These are phyloP conservation scores for Aldrovandia affinis DNA, from an alignment of 2,797 vertebrate genomes.

Conservation along the genomic window DNA sequence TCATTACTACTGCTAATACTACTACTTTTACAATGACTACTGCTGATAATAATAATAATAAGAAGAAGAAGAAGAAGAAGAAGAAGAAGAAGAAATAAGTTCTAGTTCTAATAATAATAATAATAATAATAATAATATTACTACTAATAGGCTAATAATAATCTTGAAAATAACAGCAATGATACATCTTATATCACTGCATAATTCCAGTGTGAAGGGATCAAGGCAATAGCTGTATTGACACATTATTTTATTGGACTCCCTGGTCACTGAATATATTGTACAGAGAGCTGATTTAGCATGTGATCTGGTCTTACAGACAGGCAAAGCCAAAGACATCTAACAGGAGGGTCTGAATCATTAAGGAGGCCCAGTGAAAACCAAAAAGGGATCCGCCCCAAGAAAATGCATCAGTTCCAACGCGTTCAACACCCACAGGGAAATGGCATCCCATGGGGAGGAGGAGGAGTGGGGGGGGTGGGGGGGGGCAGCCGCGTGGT, in stretches of 20 bases:
- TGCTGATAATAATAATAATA: neutral
- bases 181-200: too few species aligned
- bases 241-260: neutral
- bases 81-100: neutral
- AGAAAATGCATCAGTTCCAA: neutral
- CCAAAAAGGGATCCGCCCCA: neutral
- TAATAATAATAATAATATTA: neutral
- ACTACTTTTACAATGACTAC: neutral
- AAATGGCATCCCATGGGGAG: neutral
- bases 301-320: constrained; percentile 3
- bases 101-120: neutral
- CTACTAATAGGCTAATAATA: neutral
- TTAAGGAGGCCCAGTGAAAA: constrained; percentile 3
- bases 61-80: too few species aligned
- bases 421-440: neutral
- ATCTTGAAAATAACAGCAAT: neutral
- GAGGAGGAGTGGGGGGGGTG: neutral
- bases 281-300: neutral
- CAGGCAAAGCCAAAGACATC: neutral
- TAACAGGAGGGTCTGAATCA: neutral
- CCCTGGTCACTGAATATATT: neutral
- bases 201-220: neutral
- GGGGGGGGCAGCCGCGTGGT: neutral
- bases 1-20: neutral
- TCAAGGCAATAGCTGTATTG: neutral